Base-by-base conservation (phyloP, 2,888 invertebrate species). In the Mellilla xanthometata region DNA sequence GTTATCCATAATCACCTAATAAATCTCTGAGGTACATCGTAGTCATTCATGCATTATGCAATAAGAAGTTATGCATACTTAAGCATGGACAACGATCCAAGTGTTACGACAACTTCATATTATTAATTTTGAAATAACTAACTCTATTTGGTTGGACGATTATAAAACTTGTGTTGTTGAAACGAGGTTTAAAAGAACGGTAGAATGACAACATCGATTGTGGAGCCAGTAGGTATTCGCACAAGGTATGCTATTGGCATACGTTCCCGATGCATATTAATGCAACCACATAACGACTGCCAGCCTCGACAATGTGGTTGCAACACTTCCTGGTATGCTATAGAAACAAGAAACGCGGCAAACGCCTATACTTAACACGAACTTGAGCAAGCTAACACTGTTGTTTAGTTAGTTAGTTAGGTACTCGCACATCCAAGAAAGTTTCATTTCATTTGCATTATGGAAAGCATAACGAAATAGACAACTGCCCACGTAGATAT, bases 261-360 rank as follows among this genome's bases (percentile, higher is more conserved):
- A 8, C 58, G 72, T 65, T 73, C 77, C 76, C 70, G 69, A 76
- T 80, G 75, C 79, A 81, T 83, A 78, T 76, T 80, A 81, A 83
- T 80, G 71, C 58, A 68, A 74, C 70, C 72, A 65, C 76, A 75
- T 76, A 76, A 74, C 65, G 61, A 69, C 74, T 72, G 68, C 69
- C 69, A 72, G 66, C 62, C 60, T 68, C 54, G 59, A 77, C 74
- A 68, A 73, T 74, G 72, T 66, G 62, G 69, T 81, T 80, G 75
- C 80, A 58, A 81, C 71, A 82, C 67, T 83, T 83, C 85, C 82
- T 80, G 71, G 76, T 81, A 68, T 46, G 41, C 53, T 47, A 36
- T 52, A 43, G 43, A 59, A 60, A 53, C 58, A 57, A 66, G 60
- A 67, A 67, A 67, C 57, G 56, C 55, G 39, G 47, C 42, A 34